A percentile compares a stretch with the other conserved stretches of the same genome.
These are phyloP conservation scores for Calephelis virginiensis DNA, from an alignment of 1,140 invertebrate species.

Conservation along the genomic window DNA sequence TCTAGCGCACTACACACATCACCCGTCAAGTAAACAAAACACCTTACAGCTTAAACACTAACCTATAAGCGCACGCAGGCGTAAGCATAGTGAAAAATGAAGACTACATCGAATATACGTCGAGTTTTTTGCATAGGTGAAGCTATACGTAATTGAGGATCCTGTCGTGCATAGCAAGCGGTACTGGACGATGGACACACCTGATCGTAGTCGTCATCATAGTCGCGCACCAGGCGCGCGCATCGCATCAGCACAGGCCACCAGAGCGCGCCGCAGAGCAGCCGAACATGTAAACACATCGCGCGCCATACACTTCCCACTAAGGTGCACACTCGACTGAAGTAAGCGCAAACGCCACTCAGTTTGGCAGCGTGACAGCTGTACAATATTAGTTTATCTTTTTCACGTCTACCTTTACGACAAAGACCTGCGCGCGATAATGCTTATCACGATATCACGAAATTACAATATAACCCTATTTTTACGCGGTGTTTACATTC, in stretches of 20 bases:
- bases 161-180: constrained; percentile 54
- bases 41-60: constrained; percentile 41
- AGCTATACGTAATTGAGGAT: constrained; percentile 47
- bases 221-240: constrained; percentile 55
- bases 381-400: constrained; percentile 63
- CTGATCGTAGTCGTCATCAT: constrained; percentile 73
- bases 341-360: constrained; percentile 58
- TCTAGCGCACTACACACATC: constrained; percentile 57
- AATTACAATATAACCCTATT: constrained; percentile 15
- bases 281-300: constrained; percentile 72
- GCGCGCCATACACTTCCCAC: constrained; percentile 70
- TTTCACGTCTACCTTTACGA: constrained; percentile 49
- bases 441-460: constrained; percentile 15
- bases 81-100: constrained; percentile 63
- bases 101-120: constrained; percentile 43
- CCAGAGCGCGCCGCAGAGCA: constrained; percentile 71
- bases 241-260: constrained; percentile 70
- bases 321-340: constrained; percentile 72
- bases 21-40: constrained; percentile 47
- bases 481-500: constrained; percentile 24
- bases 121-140: constrained; percentile 45
- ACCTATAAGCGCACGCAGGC: constrained; percentile 55
- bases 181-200: constrained; percentile 57
- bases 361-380: constrained; percentile 72
- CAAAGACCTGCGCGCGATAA: constrained; percentile 31